Percentiles rank a stretch among this genome's conserved stretches.
Conservation (phyloP, 2,113 vertebrate species). For the Zosterops lateralis region DNA sequence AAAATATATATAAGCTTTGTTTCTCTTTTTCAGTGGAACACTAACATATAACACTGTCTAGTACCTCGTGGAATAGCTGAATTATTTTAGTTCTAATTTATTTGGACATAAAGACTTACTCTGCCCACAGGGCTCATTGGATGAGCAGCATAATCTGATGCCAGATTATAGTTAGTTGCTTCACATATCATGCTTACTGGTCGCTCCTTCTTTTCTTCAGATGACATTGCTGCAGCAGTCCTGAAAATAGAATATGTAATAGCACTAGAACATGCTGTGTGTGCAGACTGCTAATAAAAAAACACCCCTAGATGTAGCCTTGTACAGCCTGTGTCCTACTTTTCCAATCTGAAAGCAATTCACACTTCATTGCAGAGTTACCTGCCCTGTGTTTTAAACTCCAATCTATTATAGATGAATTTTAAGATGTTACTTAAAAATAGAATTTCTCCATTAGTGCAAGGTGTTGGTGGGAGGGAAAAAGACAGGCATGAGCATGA, state of each 20-base stretch:
- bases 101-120: conserved; percentile 76
- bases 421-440: not conserved
- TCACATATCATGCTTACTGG: conserved; percentile 89
- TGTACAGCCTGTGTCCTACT: not conserved
- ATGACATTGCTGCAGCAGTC: conserved; percentile 82
- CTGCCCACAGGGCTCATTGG: conserved; percentile 86
- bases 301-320: not conserved
- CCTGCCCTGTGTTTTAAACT: not conserved
- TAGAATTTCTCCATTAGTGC: not conserved
- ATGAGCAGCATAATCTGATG: conserved; percentile 81
- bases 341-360: conserved; percentile 28
- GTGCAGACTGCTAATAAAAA: conserved; percentile 6
- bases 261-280: conserved; percentile 15
- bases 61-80: not conserved
- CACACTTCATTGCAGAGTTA: not conserved
- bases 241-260: conserved; percentile 74
- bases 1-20: not conserved
- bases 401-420: not conserved
- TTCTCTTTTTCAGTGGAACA: not conserved
- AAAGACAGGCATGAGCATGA: not conserved
- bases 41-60: not conserved
- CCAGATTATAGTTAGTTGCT: conserved; percentile 86
- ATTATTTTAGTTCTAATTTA: not conserved
- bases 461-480: not conserved
- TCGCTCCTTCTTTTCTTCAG: conserved; percentile 90